These are phyloP conservation scores for Dryobates pubescens DNA, from an alignment of 2,797 vertebrate genomes.

Conservation along the genomic window DNA sequence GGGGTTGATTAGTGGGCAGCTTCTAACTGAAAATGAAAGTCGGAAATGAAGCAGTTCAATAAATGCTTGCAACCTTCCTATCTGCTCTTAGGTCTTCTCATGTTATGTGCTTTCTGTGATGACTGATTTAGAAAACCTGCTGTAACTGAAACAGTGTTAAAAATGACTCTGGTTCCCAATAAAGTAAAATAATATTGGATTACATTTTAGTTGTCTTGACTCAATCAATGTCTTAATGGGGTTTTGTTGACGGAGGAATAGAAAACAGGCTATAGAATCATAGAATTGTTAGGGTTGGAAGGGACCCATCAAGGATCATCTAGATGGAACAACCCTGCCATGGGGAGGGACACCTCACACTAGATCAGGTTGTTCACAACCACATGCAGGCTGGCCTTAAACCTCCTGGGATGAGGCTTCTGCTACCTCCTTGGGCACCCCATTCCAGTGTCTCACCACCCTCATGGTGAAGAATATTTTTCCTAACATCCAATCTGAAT, in stretches of 20 bases:
- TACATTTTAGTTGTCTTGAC: neutral
- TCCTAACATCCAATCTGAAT: no score
- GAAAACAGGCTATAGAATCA: neutral
- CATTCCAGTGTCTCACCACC: no score
- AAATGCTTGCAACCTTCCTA: neutral
- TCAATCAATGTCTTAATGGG: neutral
- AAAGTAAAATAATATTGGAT: neutral
- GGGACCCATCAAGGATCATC: no score
- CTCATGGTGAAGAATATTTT: no score
- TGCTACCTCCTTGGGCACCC: no score
- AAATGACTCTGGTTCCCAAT: neutral
- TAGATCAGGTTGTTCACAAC: no score
- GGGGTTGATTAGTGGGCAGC: neutral
- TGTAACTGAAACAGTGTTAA: neutral
- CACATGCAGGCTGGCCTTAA: no score
- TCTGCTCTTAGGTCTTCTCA: neutral
- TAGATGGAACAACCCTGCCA: no score
- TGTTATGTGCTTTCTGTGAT: no score
- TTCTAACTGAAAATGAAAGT: neutral
- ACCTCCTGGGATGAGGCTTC: no score
- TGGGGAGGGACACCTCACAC: no score
- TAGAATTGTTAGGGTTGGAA: no score
- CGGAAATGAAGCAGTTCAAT: neutral
- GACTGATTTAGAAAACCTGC: neutral
- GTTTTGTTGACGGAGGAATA: neutral